Percentiles rank a stretch among this genome's conserved stretches.
Conservation (phyloP, 2,797 vertebrate species). For the Pagetopsis macropterus region DNA sequence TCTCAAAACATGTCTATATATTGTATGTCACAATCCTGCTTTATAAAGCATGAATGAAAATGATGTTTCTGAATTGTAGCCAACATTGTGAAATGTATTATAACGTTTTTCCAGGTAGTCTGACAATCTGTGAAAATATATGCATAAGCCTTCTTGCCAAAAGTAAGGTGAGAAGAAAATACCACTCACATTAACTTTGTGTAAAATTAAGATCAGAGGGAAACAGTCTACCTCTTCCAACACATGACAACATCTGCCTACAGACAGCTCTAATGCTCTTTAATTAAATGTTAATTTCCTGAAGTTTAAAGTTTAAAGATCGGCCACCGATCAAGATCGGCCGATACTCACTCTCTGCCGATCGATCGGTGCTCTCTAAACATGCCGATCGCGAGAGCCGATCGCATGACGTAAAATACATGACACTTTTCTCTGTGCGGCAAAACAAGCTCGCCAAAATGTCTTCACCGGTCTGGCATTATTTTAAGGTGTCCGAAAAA, state of each 20-base stretch:
- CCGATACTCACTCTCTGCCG: no score
- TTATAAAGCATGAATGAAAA: background rate
- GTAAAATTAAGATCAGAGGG: background rate
- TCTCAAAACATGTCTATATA: background rate
- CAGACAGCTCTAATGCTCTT: background rate
- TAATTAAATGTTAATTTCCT: conserved; percentile 8
- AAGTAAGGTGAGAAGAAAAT: background rate
- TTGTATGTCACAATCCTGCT: background rate
- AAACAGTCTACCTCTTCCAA: background rate
- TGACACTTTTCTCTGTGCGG: no score
- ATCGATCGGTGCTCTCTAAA: no score
- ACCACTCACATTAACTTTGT: background rate
- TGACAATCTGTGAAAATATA: no score
- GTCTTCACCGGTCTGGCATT: no score
- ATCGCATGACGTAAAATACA: no score
- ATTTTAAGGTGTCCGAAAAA: no score
- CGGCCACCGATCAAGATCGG: no score
- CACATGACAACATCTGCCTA: background rate
- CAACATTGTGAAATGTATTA: background rate
- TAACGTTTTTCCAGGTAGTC: background rate
- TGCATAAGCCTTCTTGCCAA: background rate
- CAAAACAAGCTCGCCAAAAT: no score
- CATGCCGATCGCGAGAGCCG: no score
- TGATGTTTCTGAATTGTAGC: background rate
- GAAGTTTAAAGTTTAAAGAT: background rate